These are phyloP conservation scores for Drosophila triauraria DNA, from an alignment of 1,140 invertebrate species.

Conservation along the genomic window DNA sequence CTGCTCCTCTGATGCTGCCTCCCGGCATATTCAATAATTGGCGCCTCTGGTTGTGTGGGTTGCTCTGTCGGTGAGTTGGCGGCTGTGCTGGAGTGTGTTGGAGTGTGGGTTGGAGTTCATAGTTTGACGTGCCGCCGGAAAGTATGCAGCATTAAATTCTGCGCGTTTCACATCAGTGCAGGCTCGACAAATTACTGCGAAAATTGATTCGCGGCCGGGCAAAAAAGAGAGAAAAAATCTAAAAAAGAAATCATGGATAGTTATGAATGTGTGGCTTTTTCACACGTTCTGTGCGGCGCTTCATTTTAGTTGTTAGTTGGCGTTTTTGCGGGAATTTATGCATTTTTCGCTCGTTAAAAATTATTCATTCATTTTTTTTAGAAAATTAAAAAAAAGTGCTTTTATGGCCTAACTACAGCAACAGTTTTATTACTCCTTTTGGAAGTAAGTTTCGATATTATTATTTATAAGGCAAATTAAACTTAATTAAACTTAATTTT, in stretches of 20 bases:
- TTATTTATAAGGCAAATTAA: neutral
- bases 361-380: neutral
- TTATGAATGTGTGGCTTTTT: conserved; percentile 50
- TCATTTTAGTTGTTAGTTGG: neutral
- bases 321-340: conserved; percentile 33
- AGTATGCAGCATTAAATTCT: conserved; percentile 75
- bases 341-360: conserved; percentile 30
- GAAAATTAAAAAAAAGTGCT: neutral
- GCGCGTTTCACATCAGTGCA: conserved; percentile 47
- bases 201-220: conserved; percentile 63
- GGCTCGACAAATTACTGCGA: conserved; percentile 55
- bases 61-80: conserved; percentile 3
- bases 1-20: conserved; percentile 33
- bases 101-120: conserved; percentile 15
- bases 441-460: neutral
- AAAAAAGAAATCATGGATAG: conserved; percentile 19
- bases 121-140: conserved; percentile 69
- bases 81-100: neutral
- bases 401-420: neutral
- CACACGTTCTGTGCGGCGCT: conserved; percentile 35
- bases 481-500: too few species aligned
- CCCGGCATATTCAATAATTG: conserved; percentile 76
- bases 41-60: conserved; percentile 35
- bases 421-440: neutral
- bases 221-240: neutral